Conservation (phyloP, 2,888 invertebrate species). For the Pristionchus maxplancki region DNA sequence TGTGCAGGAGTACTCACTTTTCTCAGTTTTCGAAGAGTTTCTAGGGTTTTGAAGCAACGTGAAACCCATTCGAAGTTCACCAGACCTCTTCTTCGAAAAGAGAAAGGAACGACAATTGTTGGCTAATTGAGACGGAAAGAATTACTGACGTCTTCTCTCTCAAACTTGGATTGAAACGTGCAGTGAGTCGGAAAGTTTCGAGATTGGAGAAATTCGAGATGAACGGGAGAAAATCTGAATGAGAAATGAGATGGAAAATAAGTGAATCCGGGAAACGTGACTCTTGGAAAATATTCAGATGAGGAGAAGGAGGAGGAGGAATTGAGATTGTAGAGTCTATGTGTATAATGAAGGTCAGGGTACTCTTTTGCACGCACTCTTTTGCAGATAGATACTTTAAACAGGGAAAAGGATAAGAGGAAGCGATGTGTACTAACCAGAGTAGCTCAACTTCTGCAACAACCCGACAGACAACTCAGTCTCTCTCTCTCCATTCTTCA, state of each 20-base stretch:
- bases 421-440: no score
- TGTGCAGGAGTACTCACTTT: neutral
- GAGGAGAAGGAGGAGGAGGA: no score
- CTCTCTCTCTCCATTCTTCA: neutral
- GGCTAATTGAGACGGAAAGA: neutral
- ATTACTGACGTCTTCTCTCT: neutral
- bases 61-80: neutral
- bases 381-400: no score
- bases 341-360: neutral
- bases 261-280: neutral
- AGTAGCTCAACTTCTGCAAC: neutral
- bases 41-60: neutral
- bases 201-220: neutral
- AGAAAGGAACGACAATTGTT: neutral
- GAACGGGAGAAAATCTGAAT: neutral
- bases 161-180: neutral
- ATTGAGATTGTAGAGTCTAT: no score
- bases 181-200: neutral
- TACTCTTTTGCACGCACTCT: no score
- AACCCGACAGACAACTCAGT: neutral
- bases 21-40: neutral
- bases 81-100: neutral
- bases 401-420: no score
- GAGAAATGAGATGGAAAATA: neutral
- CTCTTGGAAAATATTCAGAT: neutral